Percentiles rank a stretch among this genome's conserved stretches.
Evolutionary conservation across 2,113 vertebrate genomes (phyloP).

Genomic region (Zosterops lateralis): DNA sequence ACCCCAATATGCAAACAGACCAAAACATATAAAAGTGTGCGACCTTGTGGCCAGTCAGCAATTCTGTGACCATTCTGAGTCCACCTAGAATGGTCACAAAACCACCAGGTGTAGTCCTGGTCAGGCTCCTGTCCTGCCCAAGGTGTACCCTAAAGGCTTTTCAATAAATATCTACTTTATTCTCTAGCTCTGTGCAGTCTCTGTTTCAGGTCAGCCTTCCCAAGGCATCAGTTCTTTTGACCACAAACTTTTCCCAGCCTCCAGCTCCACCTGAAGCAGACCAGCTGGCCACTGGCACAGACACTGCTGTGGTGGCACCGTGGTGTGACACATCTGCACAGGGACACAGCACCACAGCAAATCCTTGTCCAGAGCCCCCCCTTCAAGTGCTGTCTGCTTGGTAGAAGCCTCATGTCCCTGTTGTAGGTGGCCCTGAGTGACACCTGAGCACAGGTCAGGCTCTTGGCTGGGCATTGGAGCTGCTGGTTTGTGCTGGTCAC

Average conservation of each 20-base stretch:
- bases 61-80: neutral
- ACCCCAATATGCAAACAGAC: neutral
- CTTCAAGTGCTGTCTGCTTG: rapidly evolving
- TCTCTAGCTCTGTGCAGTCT: neutral
- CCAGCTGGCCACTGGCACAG: neutral
- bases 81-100: neutral
- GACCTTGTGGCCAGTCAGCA: neutral
- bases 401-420: rapidly evolving
- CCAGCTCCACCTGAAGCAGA: neutral
- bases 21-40: neutral
- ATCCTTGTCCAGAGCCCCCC: neutral
- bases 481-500: neutral
- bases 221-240: neutral
- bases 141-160: neutral
- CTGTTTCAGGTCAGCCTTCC: neutral
- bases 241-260: neutral
- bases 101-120: neutral
- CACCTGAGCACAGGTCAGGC: rapidly evolving
- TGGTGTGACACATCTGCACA: rapidly evolving
- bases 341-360: neutral
- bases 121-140: neutral
- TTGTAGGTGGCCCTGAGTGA: neutral
- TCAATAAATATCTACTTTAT: neutral
- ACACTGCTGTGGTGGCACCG: rapidly evolving
- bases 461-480: neutral